A percentile compares a stretch with the other conserved stretches of the same genome.
phyloP scores from a whole-genome alignment of 2,797 vertebrate genomes.

The Cirrhinus mrigala region DNA sequence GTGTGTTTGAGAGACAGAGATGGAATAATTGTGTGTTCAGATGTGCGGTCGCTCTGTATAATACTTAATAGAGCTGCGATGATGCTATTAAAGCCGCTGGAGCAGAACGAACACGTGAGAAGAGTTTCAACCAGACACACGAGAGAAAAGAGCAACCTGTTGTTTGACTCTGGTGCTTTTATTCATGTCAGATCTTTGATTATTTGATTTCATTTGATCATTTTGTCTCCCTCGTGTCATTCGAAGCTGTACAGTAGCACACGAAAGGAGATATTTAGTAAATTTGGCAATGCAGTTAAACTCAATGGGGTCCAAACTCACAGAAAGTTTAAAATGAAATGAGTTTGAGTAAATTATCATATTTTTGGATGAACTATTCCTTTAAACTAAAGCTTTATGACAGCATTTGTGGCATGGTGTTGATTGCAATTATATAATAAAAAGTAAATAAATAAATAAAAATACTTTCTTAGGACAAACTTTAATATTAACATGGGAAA shows the following conservation, averaged over 20 bases:
- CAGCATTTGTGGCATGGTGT: not conserved
- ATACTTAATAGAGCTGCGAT: constrained; percentile 80
- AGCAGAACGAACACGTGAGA: constrained; percentile 78
- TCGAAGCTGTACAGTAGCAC: not conserved
- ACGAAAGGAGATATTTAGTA: too few relatives aligned
- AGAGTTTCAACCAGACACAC: constrained; percentile 69
- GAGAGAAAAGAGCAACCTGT: not conserved
- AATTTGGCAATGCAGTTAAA: not conserved
- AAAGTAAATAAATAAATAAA: not conserved
- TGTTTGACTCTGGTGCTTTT: not conserved
- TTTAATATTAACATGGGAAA: not conserved
- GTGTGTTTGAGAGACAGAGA: constrained; percentile 25
- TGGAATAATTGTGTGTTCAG: constrained; percentile 74
- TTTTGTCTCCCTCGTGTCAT: not conserved
- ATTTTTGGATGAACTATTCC: not conserved
- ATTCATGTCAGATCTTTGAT: not conserved
- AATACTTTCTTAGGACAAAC: not conserved
- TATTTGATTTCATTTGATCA: not conserved
- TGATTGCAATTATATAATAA: not conserved
- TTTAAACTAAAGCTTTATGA: not conserved
- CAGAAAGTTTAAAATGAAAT: not conserved
- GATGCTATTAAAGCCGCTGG: constrained; percentile 80
- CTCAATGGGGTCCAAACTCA: not conserved
- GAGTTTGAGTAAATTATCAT: not conserved
- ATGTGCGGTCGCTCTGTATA: constrained; percentile 75